A percentile compares a stretch with the other conserved stretches of the same genome.
phyloP scores from a whole-genome alignment of 2,797 vertebrate species.

The Pseudochirops cupreus region DNA sequence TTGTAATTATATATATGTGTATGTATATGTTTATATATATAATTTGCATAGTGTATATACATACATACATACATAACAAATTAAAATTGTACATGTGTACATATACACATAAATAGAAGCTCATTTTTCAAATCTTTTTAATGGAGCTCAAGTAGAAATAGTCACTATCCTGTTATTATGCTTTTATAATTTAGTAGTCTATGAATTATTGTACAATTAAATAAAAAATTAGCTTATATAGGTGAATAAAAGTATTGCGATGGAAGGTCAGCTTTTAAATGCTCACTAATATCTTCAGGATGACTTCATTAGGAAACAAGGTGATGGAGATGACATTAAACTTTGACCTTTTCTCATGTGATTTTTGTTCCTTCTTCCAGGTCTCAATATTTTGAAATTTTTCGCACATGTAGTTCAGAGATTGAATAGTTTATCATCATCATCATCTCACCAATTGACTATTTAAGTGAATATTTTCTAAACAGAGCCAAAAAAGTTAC shows the following conservation, averaged over 20 bases:
- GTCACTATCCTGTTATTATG: not conserved
- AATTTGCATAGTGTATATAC: too few species aligned
- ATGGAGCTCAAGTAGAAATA: not conserved
- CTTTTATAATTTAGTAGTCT: not conserved
- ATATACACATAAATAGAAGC: not conserved
- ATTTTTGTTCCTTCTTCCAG: not conserved
- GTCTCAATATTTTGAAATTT: not conserved
- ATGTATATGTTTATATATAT: too few species aligned
- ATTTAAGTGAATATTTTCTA: conserved; percentile 34
- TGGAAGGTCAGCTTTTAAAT: not conserved
- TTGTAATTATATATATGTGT: not conserved
- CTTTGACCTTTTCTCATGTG: not conserved
- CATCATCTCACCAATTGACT: not conserved
- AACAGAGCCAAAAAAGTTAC: conserved; percentile 29
- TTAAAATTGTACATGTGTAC: not conserved
- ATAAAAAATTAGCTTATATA: not conserved
- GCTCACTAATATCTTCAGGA: not conserved
- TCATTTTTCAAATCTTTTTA: not conserved
- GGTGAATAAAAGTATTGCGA: not conserved
- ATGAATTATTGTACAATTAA: not conserved
- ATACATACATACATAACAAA: not conserved
- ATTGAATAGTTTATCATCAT: not conserved
- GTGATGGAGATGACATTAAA: not conserved
- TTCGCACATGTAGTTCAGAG: not conserved
- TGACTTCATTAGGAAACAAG: not conserved